Percentiles rank a stretch among this genome's conserved stretches.
Evolutionary conservation across 2,888 invertebrate species (phyloP).

Genomic region (Tenthredo mesomela): DNA sequence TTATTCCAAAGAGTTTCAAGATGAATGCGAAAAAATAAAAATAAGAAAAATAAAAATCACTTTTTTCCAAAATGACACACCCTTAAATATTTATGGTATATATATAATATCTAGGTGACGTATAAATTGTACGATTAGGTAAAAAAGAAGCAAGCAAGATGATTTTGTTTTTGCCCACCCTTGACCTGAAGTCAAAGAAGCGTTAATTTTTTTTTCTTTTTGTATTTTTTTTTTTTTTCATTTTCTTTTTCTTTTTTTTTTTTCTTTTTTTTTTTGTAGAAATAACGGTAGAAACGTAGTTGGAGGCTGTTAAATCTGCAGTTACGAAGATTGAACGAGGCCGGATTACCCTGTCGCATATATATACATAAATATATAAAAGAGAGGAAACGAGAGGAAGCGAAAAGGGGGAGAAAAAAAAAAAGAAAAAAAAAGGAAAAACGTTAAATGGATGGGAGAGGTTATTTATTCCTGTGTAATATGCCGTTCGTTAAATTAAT

Average conservation of each 20-base stretch:
- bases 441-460: neutral
- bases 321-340: conserved; percentile 28
- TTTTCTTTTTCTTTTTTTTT: neutral
- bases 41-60: too few relatives aligned
- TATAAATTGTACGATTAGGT: neutral
- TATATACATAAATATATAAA: neutral
- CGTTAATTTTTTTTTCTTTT: neutral
- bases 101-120: too few relatives aligned
- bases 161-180: neutral
- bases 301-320: conserved; percentile 1
- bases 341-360: conserved; percentile 8
- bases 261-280: neutral
- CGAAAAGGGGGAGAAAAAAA: neutral
- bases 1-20: too few relatives aligned
- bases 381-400: neutral
- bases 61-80: too few relatives aligned
- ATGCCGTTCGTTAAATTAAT: conserved; percentile 29
- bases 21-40: too few relatives aligned
- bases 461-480: neutral
- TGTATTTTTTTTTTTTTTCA: too few relatives aligned
- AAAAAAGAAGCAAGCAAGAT: neutral
- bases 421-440: too few relatives aligned
- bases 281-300: neutral
- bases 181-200: neutral
- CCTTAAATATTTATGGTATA: too few relatives aligned